A percentile compares a stretch with the other conserved stretches of the same genome.
Conservation (phyloP, 2,797 vertebrate species). For the Acanthurus tractus region DNA sequence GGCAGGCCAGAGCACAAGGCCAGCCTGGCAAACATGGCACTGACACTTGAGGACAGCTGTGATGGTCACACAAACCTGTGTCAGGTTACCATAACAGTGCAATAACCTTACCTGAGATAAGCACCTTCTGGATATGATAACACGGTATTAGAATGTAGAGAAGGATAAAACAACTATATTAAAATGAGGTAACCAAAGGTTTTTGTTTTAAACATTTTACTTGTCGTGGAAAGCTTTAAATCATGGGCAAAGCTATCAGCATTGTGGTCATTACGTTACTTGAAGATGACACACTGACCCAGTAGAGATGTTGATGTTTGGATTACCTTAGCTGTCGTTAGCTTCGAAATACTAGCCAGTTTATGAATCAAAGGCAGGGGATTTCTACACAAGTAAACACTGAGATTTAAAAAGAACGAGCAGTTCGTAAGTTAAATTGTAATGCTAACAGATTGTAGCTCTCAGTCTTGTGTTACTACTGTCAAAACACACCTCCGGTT, state of each 20-base stretch:
- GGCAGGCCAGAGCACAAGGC: slow-evolving; percentile 66
- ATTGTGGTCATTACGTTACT: neutral
- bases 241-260: neutral
- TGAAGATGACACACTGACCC: slow-evolving; percentile 52
- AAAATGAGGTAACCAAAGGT: neutral
- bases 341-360: neutral
- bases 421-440: neutral
- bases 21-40: slow-evolving; percentile 80
- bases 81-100: slow-evolving; percentile 34
- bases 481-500: slow-evolving; percentile 18
- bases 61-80: slow-evolving; percentile 32
- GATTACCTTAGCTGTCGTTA: neutral
- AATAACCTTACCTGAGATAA: slow-evolving; percentile 35
- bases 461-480: neutral
- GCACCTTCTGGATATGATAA: neutral
- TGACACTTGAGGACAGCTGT: slow-evolving; percentile 39
- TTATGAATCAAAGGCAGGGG: neutral
- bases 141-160: neutral
- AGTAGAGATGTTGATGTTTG: slow-evolving; percentile 7
- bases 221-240: neutral
- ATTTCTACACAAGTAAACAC: neutral
- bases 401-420: neutral
- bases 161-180: neutral
- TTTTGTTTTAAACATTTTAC: neutral
- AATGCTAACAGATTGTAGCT: neutral